phyloP scores from a whole-genome alignment of 1,140 invertebrate genomes.

The Chlorops oryzae region DNA sequence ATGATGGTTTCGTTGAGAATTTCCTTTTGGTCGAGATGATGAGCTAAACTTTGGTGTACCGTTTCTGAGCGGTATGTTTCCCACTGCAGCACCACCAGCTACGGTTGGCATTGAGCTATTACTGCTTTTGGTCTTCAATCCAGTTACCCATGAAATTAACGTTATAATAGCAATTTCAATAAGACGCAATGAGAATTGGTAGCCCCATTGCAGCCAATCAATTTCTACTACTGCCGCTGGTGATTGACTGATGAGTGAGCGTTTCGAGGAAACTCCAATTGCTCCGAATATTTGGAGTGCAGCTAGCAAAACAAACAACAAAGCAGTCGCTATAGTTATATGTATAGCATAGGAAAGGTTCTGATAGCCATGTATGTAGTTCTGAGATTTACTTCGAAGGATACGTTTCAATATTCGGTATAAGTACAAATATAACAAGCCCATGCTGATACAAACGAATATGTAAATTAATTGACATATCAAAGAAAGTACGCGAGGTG shows the following conservation, averaged over 20 bases:
- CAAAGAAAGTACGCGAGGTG: slow-evolving; percentile 58
- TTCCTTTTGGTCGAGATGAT: no score
- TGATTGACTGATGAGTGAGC: slow-evolving; percentile 25
- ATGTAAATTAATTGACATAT: slow-evolving; percentile 79
- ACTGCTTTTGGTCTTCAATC: slow-evolving; percentile 54
- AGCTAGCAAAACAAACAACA: slow-evolving; percentile 75
- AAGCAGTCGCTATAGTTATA: slow-evolving; percentile 75
- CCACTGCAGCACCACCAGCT: slow-evolving; percentile 13
- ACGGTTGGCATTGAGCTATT: slow-evolving; percentile 9
- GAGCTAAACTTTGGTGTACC: no score
- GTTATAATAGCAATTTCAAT: slow-evolving; percentile 78
- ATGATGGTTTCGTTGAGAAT: slow-evolving; percentile 32
- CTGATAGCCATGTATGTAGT: slow-evolving; percentile 60
- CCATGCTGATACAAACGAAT: slow-evolving; percentile 69
- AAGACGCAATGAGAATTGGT: slow-evolving; percentile 74
- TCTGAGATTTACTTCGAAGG: slow-evolving; percentile 60
- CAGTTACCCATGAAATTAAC: slow-evolving; percentile 75
- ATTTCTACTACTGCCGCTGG: slow-evolving; percentile 42
- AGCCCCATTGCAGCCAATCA: slow-evolving; percentile 83
- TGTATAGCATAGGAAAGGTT: slow-evolving; percentile 74
- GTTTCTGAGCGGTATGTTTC: slow-evolving; percentile 28
- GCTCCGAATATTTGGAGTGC: slow-evolving; percentile 72
- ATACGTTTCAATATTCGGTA: slow-evolving; percentile 65
- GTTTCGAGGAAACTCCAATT: slow-evolving; percentile 51
- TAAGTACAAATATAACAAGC: slow-evolving; percentile 76